A percentile compares a stretch with the other conserved stretches of the same genome.
Conservation (phyloP, 2,888 invertebrate species). For the Ectropis crepuscularia region DNA sequence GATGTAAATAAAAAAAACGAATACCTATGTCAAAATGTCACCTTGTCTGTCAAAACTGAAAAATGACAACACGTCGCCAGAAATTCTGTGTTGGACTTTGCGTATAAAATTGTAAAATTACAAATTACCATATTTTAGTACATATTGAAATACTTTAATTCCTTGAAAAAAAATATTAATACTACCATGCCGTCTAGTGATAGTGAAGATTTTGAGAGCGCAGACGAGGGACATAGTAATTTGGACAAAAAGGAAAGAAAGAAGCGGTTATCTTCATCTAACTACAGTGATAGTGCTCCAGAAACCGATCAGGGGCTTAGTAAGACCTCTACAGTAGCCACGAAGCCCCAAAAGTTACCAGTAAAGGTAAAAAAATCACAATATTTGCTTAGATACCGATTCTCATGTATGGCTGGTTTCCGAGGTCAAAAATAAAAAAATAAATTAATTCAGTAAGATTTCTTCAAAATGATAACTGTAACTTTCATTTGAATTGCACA, state of each 20-base stretch:
- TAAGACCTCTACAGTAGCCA: constrained; percentile 38
- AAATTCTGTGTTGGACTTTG: constrained; percentile 16
- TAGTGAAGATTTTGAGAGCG: constrained; percentile 91
- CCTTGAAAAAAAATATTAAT: background rate
- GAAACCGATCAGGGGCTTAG: constrained; percentile 57
- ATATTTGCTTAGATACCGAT: background rate
- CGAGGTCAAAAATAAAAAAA: background rate
- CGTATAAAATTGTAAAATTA: too few species aligned
- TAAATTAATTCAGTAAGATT: background rate
- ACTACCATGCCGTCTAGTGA: constrained; percentile 88
- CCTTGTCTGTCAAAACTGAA: background rate
- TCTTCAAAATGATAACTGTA: background rate
- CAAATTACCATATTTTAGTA: constrained; percentile 12
- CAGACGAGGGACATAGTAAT: constrained; percentile 86
- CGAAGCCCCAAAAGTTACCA: constrained; percentile 34
- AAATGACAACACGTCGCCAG: constrained; percentile 17
- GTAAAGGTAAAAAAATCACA: constrained; percentile 39
- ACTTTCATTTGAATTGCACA: background rate
- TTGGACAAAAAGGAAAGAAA: constrained; percentile 68
- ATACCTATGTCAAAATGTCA: background rate
- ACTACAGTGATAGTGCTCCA: constrained; percentile 68
- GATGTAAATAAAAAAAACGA: too few species aligned
- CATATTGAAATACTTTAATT: background rate
- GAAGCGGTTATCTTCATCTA: constrained; percentile 71
- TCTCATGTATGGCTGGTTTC: background rate